Percentiles rank a stretch among this genome's conserved stretches.
These are phyloP conservation scores for Sparidentex hasta DNA, from an alignment of 2,797 vertebrate genomes.

Conservation along the genomic window DNA sequence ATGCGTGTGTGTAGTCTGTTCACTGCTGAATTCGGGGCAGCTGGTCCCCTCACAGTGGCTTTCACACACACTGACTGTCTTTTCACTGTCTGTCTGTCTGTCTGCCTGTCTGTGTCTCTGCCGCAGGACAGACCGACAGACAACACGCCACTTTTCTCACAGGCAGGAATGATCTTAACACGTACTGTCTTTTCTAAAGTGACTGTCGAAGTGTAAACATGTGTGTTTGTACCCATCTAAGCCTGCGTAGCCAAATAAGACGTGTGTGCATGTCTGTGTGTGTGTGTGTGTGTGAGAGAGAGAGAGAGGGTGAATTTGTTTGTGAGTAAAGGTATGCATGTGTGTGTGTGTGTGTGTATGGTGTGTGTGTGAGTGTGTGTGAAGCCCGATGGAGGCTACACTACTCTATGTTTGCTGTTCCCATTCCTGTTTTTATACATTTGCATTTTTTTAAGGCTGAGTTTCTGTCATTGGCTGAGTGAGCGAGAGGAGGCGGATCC, in stretches of 20 bases:
- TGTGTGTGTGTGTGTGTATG: constrained; percentile 46
- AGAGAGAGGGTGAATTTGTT: constrained; percentile 58
- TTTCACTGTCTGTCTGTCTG: constrained; percentile 70
- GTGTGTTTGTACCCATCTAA: constrained; percentile 86
- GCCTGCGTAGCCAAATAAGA: constrained; percentile 86
- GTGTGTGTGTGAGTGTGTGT: constrained; percentile 72
- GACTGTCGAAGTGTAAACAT: constrained; percentile 77
- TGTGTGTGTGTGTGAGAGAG: constrained; percentile 14
- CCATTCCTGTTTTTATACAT: constrained; percentile 92
- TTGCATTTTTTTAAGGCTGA: constrained; percentile 90
- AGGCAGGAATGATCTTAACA: constrained; percentile 81
- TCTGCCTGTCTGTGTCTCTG: constrained; percentile 67
- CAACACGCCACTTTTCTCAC: constrained; percentile 74
- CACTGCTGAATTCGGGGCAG: constrained; percentile 76
- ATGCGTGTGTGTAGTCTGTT: constrained; percentile 66
- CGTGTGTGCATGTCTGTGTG: constrained; percentile 40
- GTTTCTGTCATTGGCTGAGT: constrained; percentile 88
- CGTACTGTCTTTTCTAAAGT: constrained; percentile 85
- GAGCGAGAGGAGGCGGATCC: constrained; percentile 85
- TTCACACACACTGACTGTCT: constrained; percentile 80
- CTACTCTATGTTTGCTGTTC: constrained; percentile 86
- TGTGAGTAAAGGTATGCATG: constrained; percentile 41
- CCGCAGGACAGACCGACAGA: constrained; percentile 63
- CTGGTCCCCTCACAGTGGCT: constrained; percentile 74
- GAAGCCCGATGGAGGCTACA: constrained; percentile 80